Evolutionary conservation across 2,113 vertebrate genomes (phyloP), one percentile per base, ranked within the genome.

Genomic region (Anguilla rostrata): DNA sequence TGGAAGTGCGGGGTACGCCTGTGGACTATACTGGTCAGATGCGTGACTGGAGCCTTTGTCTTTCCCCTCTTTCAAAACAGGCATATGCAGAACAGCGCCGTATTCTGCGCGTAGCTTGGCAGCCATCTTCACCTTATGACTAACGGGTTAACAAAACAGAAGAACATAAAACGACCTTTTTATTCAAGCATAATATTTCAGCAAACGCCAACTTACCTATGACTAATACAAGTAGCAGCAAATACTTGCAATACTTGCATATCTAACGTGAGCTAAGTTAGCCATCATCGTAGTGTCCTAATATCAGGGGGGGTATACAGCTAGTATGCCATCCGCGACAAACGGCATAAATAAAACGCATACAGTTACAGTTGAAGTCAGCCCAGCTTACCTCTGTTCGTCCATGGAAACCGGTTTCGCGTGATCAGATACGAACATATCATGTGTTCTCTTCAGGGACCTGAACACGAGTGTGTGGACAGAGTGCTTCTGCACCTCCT

Each of bases 401-500:
- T 99, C 98, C 89, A 95, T 91, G 0, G 95, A 81, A 86, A 99
- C 89, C 29, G 96, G 95, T 57, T 99, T 99, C 39, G 97, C 97
- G 87, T 99, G 98, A 91, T 99, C 98, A 84, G 97, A 95, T 90
- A 99, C 98, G 94, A 99, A 99, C 98, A 99, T 99, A 82, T 99
- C 98, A 91, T 99, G 98, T 2, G 97, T 99, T 91, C 98, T 96
- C 90, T 99, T 99, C 83, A 99, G 93, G 29, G 98, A 99, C 34
- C 98, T 97, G 95, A 99, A 99, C 88, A 99, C 98, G 91, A 99
- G 94, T 0, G 98, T 99, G 94, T 99, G 98, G 88, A 99, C 98
- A 39, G 98, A 99, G 90, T 99, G 98, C 87, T 99, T 99, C 16
- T 99, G 98, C 29, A 99, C 98, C 78, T 99, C 98, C 98, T 99